A percentile compares a stretch with the other conserved stretches of the same genome.
Evolutionary conservation across 2,797 vertebrate genomes (phyloP).

Genomic region (Sardinella longiceps): DNA sequence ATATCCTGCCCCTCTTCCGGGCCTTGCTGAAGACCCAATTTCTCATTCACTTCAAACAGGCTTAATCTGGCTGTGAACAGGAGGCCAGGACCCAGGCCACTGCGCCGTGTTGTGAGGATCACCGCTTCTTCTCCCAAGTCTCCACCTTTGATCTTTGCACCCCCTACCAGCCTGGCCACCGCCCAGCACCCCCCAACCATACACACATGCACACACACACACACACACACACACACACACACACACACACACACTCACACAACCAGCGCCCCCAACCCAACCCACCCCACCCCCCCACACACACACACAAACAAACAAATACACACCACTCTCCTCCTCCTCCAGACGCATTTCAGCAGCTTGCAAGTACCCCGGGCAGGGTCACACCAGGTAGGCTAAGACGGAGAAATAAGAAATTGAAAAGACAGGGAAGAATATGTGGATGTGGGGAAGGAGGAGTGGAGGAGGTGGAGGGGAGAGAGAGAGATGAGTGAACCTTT

Average conservation of each 20-base stretch:
- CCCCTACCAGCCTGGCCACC: conserved; percentile 34
- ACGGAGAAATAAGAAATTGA: not conserved
- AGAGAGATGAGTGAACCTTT: not conserved
- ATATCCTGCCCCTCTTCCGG: not conserved
- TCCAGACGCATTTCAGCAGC: not conserved
- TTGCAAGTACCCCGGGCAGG: not conserved
- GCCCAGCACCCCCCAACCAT: too few relatives aligned
- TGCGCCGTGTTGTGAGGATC: conserved; percentile 50
- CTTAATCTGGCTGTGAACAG: conserved; percentile 40
- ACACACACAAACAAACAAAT: too few relatives aligned
- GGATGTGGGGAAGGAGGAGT: not conserved
- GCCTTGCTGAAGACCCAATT: not conserved
- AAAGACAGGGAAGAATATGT: not conserved
- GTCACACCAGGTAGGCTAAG: not conserved
- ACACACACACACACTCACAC: too few relatives aligned
- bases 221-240: too few relatives aligned
- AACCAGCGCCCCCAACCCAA: too few relatives aligned
- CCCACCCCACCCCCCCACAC: too few relatives aligned
- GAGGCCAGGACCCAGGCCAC: conserved; percentile 54
- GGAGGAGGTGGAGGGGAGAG: not conserved
- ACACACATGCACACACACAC: too few relatives aligned
- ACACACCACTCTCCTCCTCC: too few relatives aligned
- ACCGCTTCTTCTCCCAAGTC: conserved; percentile 40
- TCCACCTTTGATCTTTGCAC: conserved; percentile 53
- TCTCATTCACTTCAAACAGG: conserved; percentile 3